Base-by-base conservation (phyloP, 2,888 invertebrate genomes). In the Leptopilina drosophilae region DNA sequence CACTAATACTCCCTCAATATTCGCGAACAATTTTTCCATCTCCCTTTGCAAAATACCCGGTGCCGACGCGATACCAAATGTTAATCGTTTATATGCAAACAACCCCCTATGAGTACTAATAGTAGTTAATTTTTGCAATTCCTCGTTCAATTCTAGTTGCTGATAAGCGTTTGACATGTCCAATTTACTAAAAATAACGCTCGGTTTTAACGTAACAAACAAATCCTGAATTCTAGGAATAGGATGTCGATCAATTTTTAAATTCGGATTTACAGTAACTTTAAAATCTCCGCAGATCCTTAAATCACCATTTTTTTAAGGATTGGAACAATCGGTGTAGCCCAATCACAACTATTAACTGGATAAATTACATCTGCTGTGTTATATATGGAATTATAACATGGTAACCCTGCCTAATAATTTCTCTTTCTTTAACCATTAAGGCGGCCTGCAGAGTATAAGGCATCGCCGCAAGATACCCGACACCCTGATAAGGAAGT, bases 241-340 rank as follows among this genome's bases (percentile, higher is more conserved):
- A n/a, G 86, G 85, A 65, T 85, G 64, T 11, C 87, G 62, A 12
- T 87, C 84, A 77, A 86, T 82, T 73, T 82, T 77, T 14, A 89
- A 66, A 40, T 81, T 77, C 6, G 83, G 84, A 81, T 91, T 91
- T 12, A 91, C 6, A 0, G 90, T 90, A 0, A 89, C 69, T 75
- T 86, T 87, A 77, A 82, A 89, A 82, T 91, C 89, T 0, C 87
- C 89, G 78, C 90, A 90, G n/a, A 90, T 82, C 15, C 90, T 73
- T 5, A 89, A 82, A 56, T 78, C 64, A 0, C 88, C 89, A 80
- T 90, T 85, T 14, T 81, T 82, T 91, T 91, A 1, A 88, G 77
- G 0, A 91, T 86, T 2, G 89, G 87, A 5, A 91, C 90, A 6
- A 91, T 85, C 0, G 91, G 90, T 66, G 87, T 87, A 33, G 86